Conservation (phyloP, 1,140 invertebrate species). For the Aphelinus atriplicis region DNA sequence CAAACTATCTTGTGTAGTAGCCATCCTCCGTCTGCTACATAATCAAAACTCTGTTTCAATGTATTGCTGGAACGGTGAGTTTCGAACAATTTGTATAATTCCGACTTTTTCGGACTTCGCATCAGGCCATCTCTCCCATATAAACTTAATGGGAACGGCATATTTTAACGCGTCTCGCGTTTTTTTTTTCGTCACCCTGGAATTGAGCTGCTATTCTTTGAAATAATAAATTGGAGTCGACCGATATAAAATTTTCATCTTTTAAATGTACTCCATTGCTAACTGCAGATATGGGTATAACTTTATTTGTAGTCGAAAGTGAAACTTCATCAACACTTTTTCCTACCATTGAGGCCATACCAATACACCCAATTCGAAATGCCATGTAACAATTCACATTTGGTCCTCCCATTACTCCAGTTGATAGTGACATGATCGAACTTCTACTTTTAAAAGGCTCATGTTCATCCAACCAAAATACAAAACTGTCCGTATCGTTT, state of each 20-base stretch:
- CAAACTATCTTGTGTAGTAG: constrained; percentile 37
- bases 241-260: constrained; percentile 32
- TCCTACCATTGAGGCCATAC: constrained; percentile 34
- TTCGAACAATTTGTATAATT: constrained; percentile 43
- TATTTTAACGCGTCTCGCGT: constrained; percentile 56
- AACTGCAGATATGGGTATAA: too few relatives aligned
- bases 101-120: constrained; percentile 57
- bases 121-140: constrained; percentile 52
- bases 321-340: constrained; percentile 26
- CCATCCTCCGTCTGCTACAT: constrained; percentile 42
- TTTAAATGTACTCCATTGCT: too few relatives aligned
- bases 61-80: constrained; percentile 32
- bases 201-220: constrained; percentile 53
- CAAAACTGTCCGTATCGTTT: constrained; percentile 52
- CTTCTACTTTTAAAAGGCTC: constrained; percentile 51
- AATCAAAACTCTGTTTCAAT: too few relatives aligned
- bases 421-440: constrained; percentile 53
- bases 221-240: constrained; percentile 48
- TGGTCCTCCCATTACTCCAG: constrained; percentile 40
- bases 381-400: constrained; percentile 5
- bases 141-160: constrained; percentile 50
- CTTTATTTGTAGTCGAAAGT: too few relatives aligned
- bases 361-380: neutral
- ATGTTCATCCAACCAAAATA: constrained; percentile 56
- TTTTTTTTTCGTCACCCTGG: constrained; percentile 45